Evolutionary conservation across 2,888 invertebrate species (phyloP).

Genomic region (Byasa hedistus): DNA sequence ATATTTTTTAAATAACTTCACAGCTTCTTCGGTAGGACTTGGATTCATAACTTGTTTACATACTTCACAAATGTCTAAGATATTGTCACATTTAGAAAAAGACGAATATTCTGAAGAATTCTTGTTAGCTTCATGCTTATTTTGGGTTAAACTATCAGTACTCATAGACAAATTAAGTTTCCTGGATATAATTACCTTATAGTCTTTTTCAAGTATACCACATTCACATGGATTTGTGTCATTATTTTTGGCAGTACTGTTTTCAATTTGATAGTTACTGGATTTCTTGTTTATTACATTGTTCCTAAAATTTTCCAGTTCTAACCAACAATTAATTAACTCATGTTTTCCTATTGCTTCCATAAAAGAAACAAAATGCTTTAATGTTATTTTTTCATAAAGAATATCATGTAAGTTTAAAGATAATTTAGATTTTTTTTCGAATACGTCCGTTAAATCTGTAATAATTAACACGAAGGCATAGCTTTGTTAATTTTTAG

Average conservation of each 20-base stretch:
- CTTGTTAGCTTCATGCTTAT: conserved; percentile 49
- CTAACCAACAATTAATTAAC: conserved; percentile 87
- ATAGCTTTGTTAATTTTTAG: not conserved
- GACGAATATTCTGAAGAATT: conserved; percentile 61
- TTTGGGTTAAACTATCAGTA: conserved; percentile 44
- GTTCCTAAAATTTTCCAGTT: conserved; percentile 84
- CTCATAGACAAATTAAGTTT: conserved; percentile 49
- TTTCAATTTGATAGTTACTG: conserved; percentile 37
- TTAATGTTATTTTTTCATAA: conserved; percentile 87
- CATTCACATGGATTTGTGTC: conserved; percentile 54
- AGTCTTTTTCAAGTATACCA: conserved; percentile 38
- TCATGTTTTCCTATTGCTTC: conserved; percentile 85
- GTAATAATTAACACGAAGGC: conserved; percentile 40
- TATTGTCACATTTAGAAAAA: conserved; percentile 46
- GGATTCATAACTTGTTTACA: conserved; percentile 40
- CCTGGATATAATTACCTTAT: conserved; percentile 44
- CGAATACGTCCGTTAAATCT: conserved; percentile 63
- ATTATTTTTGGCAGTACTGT: conserved; percentile 55
- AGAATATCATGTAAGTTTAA: conserved; percentile 88
- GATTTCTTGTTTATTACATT: conserved; percentile 35
- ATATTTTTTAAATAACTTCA: conserved; percentile 88
- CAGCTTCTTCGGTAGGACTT: conserved; percentile 80
- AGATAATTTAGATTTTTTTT: conserved; percentile 83
- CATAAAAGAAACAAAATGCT: conserved; percentile 92
- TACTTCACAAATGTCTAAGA: conserved; percentile 38